A percentile compares a stretch with the other conserved stretches of the same genome.
phyloP scores from a whole-genome alignment of 2,797 vertebrate species.

The Salmo trutta region DNA sequence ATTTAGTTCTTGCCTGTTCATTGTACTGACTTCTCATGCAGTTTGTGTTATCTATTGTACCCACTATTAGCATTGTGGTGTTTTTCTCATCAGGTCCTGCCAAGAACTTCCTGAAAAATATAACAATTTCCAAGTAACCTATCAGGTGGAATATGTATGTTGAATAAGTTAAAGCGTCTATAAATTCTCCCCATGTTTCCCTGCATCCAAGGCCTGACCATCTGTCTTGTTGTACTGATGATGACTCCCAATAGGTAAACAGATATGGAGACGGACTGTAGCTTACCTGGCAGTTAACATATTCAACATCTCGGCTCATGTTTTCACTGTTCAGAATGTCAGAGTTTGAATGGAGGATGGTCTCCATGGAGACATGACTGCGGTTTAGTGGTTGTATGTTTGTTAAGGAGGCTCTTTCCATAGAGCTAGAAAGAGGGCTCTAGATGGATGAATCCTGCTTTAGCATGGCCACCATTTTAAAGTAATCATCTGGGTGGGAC shows the following conservation, averaged over 20 bases:
- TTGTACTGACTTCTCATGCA: too few species aligned
- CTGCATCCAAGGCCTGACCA: background rate
- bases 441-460: too few species aligned
- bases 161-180: background rate
- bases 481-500: too few species aligned
- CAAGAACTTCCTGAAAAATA: too few species aligned
- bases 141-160: background rate
- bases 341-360: background rate
- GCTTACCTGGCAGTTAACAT: background rate
- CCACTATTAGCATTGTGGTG: too few species aligned
- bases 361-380: background rate
- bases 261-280: background rate
- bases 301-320: background rate
- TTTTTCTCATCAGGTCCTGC: too few species aligned
- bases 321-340: background rate
- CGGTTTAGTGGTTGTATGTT: background rate
- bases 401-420: too few species aligned
- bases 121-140: too few species aligned
- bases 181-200: background rate
- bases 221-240: background rate
- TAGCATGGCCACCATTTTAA: too few species aligned
- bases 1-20: too few species aligned
- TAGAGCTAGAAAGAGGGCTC: too few species aligned
- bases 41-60: too few species aligned
- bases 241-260: background rate